Evolutionary conservation across 2,888 invertebrate species (phyloP), one percentile per base, ranked within the genome.

Genomic region (Linnaemya vulpina): DNA sequence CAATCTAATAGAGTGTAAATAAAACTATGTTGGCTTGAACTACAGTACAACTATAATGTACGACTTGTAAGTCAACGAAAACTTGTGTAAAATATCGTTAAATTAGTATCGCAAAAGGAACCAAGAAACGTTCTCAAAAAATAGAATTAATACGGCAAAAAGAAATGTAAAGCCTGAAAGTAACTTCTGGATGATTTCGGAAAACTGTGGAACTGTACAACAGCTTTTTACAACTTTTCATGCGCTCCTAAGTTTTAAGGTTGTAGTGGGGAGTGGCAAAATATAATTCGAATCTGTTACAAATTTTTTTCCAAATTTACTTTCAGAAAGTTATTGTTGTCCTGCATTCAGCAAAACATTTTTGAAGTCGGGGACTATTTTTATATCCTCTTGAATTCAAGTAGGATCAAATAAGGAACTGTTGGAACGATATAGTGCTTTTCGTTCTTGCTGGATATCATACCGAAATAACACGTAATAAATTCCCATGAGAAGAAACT

Each of bases 191-290:
- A 83, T 87, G 87, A 87, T 88, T 86, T 74, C 87, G 86, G 74
- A 87, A 87, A 88, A 89, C 91, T 91, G 91, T 91, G 91, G 90
- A 91, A 91, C 91, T 91, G 91, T 91, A 89, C 88, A 89, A 62
- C 58, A 17, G 60, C 79, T 75, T 77, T 22, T 25, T 13, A 25
- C 7, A 30, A 40, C 30, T 38, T 74, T 77, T 46, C 13, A 53
- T 75, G 11, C n/a, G 86, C 89, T 90, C 89, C 87, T 86, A 88
- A 88, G 90, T 88, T 90, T 90, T 88, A 89, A 88, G 87, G 88
- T 90, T 91, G 89, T 90, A 90, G 90, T 90, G 89, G 0, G 20
- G 3, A 40, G n/a, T 10, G 11, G 9, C 4, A 22, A 53, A 22
- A 11, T 22, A 53, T 11, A 11, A 40, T n/a, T 60, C 11, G 17